Evolutionary conservation across 2,888 invertebrate genomes (phyloP), one percentile per base, ranked within the genome.

Genomic region (Lingula anatina): DNA sequence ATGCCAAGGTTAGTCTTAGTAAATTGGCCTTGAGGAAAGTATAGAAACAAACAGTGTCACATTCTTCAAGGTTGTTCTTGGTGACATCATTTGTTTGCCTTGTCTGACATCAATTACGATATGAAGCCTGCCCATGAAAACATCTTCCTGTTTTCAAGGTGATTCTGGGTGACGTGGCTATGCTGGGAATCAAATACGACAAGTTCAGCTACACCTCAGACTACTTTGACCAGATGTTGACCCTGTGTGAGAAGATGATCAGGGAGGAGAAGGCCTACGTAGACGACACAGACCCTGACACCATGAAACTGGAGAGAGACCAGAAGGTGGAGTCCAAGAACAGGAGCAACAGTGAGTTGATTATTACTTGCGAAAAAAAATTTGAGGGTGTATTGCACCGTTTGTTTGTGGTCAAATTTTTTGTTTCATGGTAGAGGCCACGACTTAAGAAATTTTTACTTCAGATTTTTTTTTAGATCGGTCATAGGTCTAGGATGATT

Each of bases 271-370:
- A 89, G 65, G 97, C 97, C 0, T 99, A 90, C 73, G 94, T 91
- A 0, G 99, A 99, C 72, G 89, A 99, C 75, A 99, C 99, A 0
- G 90, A 92, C 3, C 87, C 92, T 0, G 91, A 94, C 67, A 80
- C 83, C 53, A 99, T 99, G 97, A 95, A 96, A 76, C 83, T 84
- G 48, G 93, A 99, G 77, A 82, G 99, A 15, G 96, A 97, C 64
- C 88, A 91, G 75, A 86, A 86, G 71, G 76, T 83, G 12, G 90
- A 92, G 58, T 95, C 95, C 38, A 83, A 79, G 47, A 91, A 91
- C 76, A 84, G 94, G 59, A 85, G 82, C 62, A 93, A 92, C 73
- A 81, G 92, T 93, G 77, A 80, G 86, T 79, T 26, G 4, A 25
- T 45, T 3, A 12, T 15, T 12, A 18, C 15, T 18, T 39, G n/a